Percentiles rank a stretch among this genome's conserved stretches.
Evolutionary conservation across 2,113 vertebrate species (phyloP).

Genomic region (Columbina picui): DNA sequence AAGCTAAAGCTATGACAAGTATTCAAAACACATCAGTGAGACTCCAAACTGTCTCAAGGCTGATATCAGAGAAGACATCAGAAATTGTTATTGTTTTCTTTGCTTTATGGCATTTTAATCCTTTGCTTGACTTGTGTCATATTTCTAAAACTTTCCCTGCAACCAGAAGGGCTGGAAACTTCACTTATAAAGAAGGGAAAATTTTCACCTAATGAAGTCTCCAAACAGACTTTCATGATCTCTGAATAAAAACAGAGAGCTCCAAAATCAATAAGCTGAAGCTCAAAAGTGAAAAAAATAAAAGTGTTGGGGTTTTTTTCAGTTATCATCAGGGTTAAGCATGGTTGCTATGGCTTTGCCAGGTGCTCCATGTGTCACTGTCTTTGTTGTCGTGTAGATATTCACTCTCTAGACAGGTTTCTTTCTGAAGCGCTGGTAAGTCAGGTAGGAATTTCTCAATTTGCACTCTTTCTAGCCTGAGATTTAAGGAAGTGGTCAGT

Average conservation of each 20-base stretch:
- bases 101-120: background rate
- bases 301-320: background rate
- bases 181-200: background rate
- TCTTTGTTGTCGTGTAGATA: background rate
- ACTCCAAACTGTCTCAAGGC: background rate
- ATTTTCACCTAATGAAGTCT: background rate
- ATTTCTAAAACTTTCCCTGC: background rate
- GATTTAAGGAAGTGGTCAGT: background rate
- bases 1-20: background rate
- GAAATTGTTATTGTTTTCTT: background rate
- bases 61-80: background rate
- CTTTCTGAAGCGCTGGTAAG: background rate
- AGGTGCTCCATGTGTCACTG: background rate
- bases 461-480: background rate
- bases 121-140: background rate
- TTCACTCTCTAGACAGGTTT: background rate
- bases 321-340: background rate
- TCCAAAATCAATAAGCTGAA: background rate
- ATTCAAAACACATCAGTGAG: conserved; percentile 15
- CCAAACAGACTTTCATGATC: background rate
- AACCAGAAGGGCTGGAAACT: background rate
- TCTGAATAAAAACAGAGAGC: background rate
- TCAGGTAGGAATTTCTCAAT: background rate
- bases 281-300: background rate
- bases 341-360: background rate